These are phyloP conservation scores for Aspiorhynchus laticeps DNA, from an alignment of 2,113 vertebrate species.

Conservation along the genomic window DNA sequence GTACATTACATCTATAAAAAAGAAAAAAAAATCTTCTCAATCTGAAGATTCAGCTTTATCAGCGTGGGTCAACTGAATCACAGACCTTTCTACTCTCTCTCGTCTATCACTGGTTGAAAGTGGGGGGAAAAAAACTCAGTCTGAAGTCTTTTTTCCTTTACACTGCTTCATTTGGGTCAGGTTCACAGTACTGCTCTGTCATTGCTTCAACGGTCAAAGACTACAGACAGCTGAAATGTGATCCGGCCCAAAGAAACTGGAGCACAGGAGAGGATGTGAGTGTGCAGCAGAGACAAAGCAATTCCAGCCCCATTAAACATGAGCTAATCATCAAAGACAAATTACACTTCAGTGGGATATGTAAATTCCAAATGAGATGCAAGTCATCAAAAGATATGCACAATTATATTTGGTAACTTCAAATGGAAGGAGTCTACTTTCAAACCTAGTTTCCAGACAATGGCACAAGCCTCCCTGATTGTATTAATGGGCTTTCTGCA, in stretches of 20 bases:
- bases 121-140: neutral
- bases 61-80: neutral
- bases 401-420: slow-evolving; percentile 74
- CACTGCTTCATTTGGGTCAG: slow-evolving; percentile 19
- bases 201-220: slow-evolving; percentile 72
- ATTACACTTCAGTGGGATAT: slow-evolving; percentile 80
- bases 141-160: slow-evolving; percentile 25
- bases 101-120: neutral
- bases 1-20: neutral
- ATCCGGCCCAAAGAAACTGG: slow-evolving; percentile 9
- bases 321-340: slow-evolving; percentile 81
- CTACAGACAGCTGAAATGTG: slow-evolving; percentile 33
- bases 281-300: slow-evolving; percentile 60
- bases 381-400: slow-evolving; percentile 79
- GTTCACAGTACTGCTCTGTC: slow-evolving; percentile 71
- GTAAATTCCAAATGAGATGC: slow-evolving; percentile 78
- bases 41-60: neutral
- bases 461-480: slow-evolving; percentile 46
- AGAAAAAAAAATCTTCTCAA: neutral
- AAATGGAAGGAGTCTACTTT: slow-evolving; percentile 73
- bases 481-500: slow-evolving; percentile 53
- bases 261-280: slow-evolving; percentile 34
- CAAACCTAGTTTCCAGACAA: slow-evolving; percentile 63
- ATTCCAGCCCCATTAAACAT: slow-evolving; percentile 75
- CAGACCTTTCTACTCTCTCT: slow-evolving; percentile 2